Percentiles rank a stretch among this genome's conserved stretches.
Conservation (phyloP, 2,113 vertebrate species). For the Isichthys henryi region DNA sequence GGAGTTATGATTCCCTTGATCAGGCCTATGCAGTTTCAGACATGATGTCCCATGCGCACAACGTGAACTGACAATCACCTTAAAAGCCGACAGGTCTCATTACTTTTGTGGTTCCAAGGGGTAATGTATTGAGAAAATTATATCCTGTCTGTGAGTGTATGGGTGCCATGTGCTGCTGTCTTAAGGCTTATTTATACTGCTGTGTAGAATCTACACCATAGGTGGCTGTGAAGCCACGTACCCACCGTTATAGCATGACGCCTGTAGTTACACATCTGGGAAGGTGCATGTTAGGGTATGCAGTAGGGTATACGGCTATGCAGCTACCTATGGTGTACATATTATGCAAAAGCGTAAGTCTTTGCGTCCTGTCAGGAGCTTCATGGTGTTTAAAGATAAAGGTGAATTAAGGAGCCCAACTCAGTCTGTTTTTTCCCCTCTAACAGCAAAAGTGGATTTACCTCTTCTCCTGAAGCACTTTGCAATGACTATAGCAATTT, state of each 20-base stretch:
- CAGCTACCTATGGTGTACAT: neutral
- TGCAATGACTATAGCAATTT: conserved; percentile 28
- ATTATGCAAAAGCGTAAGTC: neutral
- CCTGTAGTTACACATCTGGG: neutral
- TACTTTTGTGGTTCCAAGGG: neutral
- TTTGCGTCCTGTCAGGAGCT: neutral
- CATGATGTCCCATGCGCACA: neutral
- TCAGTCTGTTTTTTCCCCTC: neutral
- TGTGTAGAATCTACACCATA: neutral
- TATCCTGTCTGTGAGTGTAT: neutral
- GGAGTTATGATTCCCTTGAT: neutral
- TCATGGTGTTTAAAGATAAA: neutral
- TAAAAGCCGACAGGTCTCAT: neutral
- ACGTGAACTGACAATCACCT: neutral
- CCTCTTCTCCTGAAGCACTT: neutral
- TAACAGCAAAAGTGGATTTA: neutral
- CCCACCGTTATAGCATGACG: neutral
- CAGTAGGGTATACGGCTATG: neutral
- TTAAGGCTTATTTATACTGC: neutral
- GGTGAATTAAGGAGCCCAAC: neutral
- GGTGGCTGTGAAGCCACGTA: neutral
- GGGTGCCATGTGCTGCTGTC: neutral
- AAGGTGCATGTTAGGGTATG: neutral
- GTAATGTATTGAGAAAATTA: neutral
- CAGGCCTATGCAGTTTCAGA: neutral